Base-by-base conservation (phyloP, 2,888 invertebrate genomes). In the Aproaerema taeniolella region DNA sequence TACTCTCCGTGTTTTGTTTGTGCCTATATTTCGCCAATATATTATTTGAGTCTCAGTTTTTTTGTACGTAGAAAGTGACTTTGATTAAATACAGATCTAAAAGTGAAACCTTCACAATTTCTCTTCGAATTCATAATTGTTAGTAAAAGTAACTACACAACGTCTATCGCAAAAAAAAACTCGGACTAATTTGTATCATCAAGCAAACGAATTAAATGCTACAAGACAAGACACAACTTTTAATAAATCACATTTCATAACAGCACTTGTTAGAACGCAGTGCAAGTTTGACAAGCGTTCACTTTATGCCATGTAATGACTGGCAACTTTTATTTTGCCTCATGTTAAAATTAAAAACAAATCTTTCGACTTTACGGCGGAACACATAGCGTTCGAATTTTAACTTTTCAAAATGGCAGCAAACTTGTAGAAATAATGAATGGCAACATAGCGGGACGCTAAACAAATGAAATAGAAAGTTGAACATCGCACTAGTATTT, bases 401-500 rank as follows among this genome's bases (percentile, higher is more conserved):
- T 9, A 15, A 13, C 38, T n/a, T 2, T 31, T 26, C 33, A 20
- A 11, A 8, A 13, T 39, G 36, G 40, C 20, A 11, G 34, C 15
- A 55, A 41, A 35, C 45, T 55, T 43, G 56, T 50, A 39, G 39
- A 45, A 50, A 45, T 48, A 53, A 53, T 40, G 42, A 49, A 46
- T 43, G 32, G 37, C 38, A 44, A 29, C 15, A 9, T 24, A 41
- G 34, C 41, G 36, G 29, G 53, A 59, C 56, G 50, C 57, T 61
- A 61, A 51, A 67, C 67, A 66, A 72, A 66, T 44, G 63, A 74
- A 72, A 73, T 62, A 58, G 71, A 75, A 75, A 75, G 74, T 64
- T 43, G 45, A 44, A 63, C 60, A 59, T 54, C 46, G 47, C 17
- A 41, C 46, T 41, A 45, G 41, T 39, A 41, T 52, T 58, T 49